Percentiles rank a stretch among this genome's conserved stretches.
Evolutionary conservation across 2,113 vertebrate species (phyloP).

Genomic region (Pseudois nayaur): DNA sequence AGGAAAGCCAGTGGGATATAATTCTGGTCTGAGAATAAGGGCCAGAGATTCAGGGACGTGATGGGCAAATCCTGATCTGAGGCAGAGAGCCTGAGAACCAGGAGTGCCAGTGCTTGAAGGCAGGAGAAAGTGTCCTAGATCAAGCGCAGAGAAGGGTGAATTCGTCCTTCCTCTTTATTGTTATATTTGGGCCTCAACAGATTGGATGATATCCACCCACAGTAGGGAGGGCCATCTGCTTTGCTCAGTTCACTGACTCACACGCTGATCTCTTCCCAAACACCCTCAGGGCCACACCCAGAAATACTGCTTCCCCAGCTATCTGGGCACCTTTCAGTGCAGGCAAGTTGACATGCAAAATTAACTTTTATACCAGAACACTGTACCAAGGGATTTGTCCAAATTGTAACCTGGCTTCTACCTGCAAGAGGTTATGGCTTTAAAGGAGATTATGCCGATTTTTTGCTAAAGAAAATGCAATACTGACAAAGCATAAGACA

Average conservation of each 20-base stretch:
- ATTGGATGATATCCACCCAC: not conserved
- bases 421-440: rapidly evolving
- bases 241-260: not conserved
- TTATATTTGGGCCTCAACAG: not conserved
- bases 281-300: not conserved
- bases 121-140: not conserved
- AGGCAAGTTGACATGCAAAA: not conserved
- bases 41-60: not conserved
- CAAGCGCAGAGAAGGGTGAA: not conserved
- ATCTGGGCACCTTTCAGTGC: not conserved
- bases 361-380: not conserved
- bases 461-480: not conserved
- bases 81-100: not conserved
- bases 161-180: not conserved
- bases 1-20: not conserved
- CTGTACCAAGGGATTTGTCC: not conserved
- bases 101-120: not conserved
- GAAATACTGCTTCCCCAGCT: not conserved
- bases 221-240: not conserved
- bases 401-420: not conserved
- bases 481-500: not conserved
- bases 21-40: not conserved
- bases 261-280: not conserved
- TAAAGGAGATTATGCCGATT: not conserved
- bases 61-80: not conserved